phyloP scores from a whole-genome alignment of 2,888 invertebrate genomes.

The Dendrolimus pini region DNA sequence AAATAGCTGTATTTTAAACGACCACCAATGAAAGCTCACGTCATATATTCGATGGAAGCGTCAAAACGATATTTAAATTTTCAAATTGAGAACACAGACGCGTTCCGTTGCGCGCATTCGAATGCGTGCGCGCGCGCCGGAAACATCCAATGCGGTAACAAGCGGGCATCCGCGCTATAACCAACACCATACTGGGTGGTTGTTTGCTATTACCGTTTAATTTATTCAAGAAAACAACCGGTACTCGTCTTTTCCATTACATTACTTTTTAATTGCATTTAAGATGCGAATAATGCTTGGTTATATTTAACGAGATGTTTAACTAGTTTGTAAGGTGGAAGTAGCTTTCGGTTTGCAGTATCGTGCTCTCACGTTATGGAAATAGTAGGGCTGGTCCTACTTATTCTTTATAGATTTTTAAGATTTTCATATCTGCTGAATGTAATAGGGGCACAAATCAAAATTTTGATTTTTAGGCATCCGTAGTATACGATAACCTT shows the following conservation, averaged over 20 bases:
- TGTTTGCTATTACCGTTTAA: constrained; percentile 1
- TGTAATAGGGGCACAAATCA: no score
- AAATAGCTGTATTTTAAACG: no score
- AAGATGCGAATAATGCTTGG: no score
- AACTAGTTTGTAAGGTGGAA: constrained; percentile 12
- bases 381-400: no score
- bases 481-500: no score
- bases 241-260: not conserved
- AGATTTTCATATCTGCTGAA: no score
- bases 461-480: no score
- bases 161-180: constrained; percentile 42
- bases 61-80: constrained; percentile 33
- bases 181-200: constrained; percentile 28
- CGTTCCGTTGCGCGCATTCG: constrained; percentile 43
- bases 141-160: constrained; percentile 57
- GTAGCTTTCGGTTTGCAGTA: constrained; percentile 3
- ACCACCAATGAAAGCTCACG: constrained; percentile 9
- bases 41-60: constrained; percentile 15
- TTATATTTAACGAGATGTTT: not conserved
- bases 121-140: constrained; percentile 51
- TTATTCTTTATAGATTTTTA: no score
- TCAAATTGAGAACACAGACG: constrained; percentile 48
- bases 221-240: not conserved
- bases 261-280: no score
- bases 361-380: no score